These are phyloP conservation scores for Frankliniella fusca DNA, from an alignment of 2,888 invertebrate genomes.

Conservation along the genomic window DNA sequence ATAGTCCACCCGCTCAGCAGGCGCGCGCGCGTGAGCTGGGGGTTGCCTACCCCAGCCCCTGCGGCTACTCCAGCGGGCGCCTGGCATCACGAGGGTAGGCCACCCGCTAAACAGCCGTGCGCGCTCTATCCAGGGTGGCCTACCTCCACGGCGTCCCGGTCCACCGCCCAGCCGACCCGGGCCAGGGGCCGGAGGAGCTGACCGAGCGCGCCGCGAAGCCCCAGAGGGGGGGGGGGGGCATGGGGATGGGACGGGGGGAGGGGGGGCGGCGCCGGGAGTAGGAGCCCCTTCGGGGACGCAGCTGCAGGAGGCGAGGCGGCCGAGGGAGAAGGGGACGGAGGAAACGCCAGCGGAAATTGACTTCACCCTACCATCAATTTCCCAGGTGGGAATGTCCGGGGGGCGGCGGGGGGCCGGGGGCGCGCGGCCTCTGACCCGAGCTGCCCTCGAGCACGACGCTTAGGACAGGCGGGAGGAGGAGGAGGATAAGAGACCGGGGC, in stretches of 20 bases:
- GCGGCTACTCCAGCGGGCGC: no score
- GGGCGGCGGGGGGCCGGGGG: neutral
- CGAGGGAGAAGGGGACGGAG: neutral
- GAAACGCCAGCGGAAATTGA: neutral
- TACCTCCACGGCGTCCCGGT: neutral
- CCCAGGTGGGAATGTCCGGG: neutral
- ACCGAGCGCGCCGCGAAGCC: no score
- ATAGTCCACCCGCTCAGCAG: no score
- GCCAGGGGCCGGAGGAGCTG: no score
- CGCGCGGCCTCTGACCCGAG: neutral
- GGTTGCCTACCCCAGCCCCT: no score
- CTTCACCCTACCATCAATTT: neutral
- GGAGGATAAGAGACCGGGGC: neutral
- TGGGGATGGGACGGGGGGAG: no score
- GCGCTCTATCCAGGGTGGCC: neutral
- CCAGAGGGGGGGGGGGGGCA: no score
- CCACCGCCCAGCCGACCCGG: neutral
- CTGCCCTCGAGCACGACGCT: neutral
- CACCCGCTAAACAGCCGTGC: no score
- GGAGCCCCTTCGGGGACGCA: neutral
- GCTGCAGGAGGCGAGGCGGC: neutral
- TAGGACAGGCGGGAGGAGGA: neutral
- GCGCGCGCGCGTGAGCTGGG: no score
- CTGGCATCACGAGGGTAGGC: no score
- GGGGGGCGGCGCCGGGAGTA: no score